Conservation (phyloP, 1,140 invertebrate genomes). For the Physella acuta region DNA sequence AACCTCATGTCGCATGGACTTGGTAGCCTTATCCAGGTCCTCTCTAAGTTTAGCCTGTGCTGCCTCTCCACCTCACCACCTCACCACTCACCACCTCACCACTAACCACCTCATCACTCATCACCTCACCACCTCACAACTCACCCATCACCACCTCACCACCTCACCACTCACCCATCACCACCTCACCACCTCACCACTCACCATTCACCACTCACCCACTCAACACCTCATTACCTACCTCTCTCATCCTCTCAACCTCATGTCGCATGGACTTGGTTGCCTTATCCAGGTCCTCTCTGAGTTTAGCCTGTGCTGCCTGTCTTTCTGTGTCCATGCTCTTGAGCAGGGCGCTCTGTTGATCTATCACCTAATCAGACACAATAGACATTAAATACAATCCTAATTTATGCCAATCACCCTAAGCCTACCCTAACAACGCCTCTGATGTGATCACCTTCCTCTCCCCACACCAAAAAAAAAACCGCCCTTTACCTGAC, state of each 20-base stretch:
- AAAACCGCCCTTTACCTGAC: neutral
- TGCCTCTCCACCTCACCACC: no score
- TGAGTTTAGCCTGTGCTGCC: constrained; percentile 37
- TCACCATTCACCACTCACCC: neutral
- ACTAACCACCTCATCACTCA: no score
- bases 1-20: constrained; percentile 47
- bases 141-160: neutral
- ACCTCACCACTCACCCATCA: neutral
- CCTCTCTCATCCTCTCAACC: constrained; percentile 50
- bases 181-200: neutral
- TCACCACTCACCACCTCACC: no score
- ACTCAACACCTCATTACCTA: constrained; percentile 2
- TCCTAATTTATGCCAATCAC: neutral
- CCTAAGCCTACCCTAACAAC: neutral
- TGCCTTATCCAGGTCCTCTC: constrained; percentile 45
- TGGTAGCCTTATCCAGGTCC: constrained; percentile 44
- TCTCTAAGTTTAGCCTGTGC: constrained; percentile 39
- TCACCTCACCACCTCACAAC: no score
- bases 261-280: constrained; percentile 46
- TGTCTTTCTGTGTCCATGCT: constrained; percentile 37
- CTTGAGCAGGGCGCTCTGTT: constrained; percentile 41
- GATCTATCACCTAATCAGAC: constrained; percentile 33
- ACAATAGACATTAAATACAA: neutral
- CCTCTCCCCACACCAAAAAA: no score
- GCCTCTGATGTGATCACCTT: neutral